Percentiles rank a stretch among this genome's conserved stretches.
Evolutionary conservation across 2,113 vertebrate genomes (phyloP).

Genomic region (Saccopteryx bilineata): DNA sequence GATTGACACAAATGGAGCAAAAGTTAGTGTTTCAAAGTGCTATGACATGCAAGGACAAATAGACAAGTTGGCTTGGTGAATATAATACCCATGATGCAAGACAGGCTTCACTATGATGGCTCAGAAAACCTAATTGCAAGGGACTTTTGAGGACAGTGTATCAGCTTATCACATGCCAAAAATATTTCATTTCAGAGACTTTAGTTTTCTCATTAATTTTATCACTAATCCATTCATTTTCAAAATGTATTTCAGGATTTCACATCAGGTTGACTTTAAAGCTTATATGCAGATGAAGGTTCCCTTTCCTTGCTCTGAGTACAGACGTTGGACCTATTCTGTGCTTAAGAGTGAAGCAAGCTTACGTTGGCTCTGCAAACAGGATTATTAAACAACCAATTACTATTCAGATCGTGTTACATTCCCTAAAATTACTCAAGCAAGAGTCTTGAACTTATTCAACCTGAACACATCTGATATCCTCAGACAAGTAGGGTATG

Average conservation of each 20-base stretch:
- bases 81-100: constrained; percentile 32
- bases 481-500: constrained; percentile 58
- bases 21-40: constrained; percentile 14
- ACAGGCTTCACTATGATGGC: background rate
- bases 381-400: constrained; percentile 81
- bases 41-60: constrained; percentile 4
- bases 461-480: constrained; percentile 78
- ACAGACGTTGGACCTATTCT: constrained; percentile 55
- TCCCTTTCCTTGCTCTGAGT: constrained; percentile 56
- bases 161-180: constrained; percentile 71
- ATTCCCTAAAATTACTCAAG: constrained; percentile 81
- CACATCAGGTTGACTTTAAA: constrained; percentile 75
- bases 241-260: constrained; percentile 73
- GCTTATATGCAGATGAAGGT: constrained; percentile 62
- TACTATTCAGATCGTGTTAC: constrained; percentile 75
- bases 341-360: constrained; percentile 64
- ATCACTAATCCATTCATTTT: constrained; percentile 80
- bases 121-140: constrained; percentile 57
- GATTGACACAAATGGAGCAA: background rate
- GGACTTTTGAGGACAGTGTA: constrained; percentile 63
- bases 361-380: constrained; percentile 54
- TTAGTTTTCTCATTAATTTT: constrained; percentile 81
- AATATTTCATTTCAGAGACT: constrained; percentile 70
- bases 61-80: constrained; percentile 42
- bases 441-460: constrained; percentile 76